A percentile compares a stretch with the other conserved stretches of the same genome.
These are phyloP conservation scores for Dynastes grantii DNA, from an alignment of 2,888 invertebrate genomes.

Conservation along the genomic window DNA sequence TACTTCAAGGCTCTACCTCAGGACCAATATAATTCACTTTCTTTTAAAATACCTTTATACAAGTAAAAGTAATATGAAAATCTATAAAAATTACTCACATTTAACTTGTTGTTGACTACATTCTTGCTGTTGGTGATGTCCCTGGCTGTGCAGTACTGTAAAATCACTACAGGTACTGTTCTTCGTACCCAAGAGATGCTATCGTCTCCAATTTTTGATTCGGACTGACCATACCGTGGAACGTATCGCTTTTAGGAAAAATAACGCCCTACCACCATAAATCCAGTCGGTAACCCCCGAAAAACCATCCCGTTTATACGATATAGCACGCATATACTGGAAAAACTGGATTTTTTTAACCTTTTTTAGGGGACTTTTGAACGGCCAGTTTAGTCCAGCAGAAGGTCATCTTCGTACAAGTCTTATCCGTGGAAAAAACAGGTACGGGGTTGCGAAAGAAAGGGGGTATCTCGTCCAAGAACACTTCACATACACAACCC, in stretches of 20 bases:
- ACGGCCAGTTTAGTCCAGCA: neutral
- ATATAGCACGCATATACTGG: neutral
- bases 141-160: neutral
- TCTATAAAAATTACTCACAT: slow-evolving; percentile 27
- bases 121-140: slow-evolving; percentile 3
- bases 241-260: slow-evolving; percentile 27
- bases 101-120: slow-evolving; percentile 18
- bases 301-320: slow-evolving; percentile 4
- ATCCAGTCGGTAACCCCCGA: neutral
- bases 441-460: neutral
- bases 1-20: too few relatives aligned
- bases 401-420: slow-evolving; percentile 1
- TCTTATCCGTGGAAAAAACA: slow-evolving; percentile 9
- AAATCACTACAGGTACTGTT: too few relatives aligned
- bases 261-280: slow-evolving; percentile 6
- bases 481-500: too few relatives aligned
- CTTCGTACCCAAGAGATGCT: slow-evolving; percentile 60
- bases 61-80: too few relatives aligned
- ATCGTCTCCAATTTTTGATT: slow-evolving; percentile 63
- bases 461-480: too few relatives aligned
- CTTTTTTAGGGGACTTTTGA: neutral
- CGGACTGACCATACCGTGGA: slow-evolving; percentile 62
- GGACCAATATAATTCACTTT: too few relatives aligned
- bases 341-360: slow-evolving; percentile 24
- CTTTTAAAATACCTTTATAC: too few relatives aligned